Percentiles rank a stretch among this genome's conserved stretches.
phyloP scores from a whole-genome alignment of 1,140 invertebrate species.

The Aphidius ervi region DNA sequence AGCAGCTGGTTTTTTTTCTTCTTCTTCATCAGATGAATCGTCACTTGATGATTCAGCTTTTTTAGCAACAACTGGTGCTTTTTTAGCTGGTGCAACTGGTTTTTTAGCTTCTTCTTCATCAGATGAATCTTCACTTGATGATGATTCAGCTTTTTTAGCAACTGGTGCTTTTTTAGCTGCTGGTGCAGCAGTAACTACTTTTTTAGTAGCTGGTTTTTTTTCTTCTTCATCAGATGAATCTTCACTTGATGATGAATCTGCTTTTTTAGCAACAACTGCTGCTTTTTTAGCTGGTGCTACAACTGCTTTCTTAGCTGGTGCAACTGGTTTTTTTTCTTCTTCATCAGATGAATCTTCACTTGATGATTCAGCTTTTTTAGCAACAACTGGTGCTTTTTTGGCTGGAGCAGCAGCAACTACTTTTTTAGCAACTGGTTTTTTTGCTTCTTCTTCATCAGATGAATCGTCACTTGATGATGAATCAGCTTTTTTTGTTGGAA shows the following conservation, averaged over 20 bases:
- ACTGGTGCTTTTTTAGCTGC: conserved; percentile 30
- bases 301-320: conserved; percentile 21
- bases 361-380: conserved; percentile 9
- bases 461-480: conserved; percentile 44
- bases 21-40: conserved; percentile 34
- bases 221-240: conserved; percentile 37
- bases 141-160: conserved; percentile 26
- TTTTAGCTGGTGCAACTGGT: conserved; percentile 16
- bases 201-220: conserved; percentile 21
- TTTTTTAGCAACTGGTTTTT: conserved; percentile 6
- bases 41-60: conserved; percentile 23
- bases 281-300: conserved; percentile 8
- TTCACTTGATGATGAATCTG: conserved; percentile 28
- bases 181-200: conserved; percentile 29
- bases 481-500: conserved; percentile 29
- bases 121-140: conserved; percentile 23
- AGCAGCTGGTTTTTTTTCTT: conserved; percentile 16
- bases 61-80: conserved; percentile 20
- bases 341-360: conserved; percentile 37
- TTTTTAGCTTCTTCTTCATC: conserved; percentile 25
- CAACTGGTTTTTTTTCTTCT: conserved; percentile 25
- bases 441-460: conserved; percentile 27
- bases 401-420: conserved; percentile 9
- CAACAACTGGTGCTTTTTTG: conserved; percentile 24
- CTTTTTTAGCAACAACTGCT: conserved; percentile 28